Evolutionary conservation across 2,888 invertebrate genomes (phyloP), one percentile per base, ranked within the genome.

Genomic region (Caenorhabditis panamensis): DNA sequence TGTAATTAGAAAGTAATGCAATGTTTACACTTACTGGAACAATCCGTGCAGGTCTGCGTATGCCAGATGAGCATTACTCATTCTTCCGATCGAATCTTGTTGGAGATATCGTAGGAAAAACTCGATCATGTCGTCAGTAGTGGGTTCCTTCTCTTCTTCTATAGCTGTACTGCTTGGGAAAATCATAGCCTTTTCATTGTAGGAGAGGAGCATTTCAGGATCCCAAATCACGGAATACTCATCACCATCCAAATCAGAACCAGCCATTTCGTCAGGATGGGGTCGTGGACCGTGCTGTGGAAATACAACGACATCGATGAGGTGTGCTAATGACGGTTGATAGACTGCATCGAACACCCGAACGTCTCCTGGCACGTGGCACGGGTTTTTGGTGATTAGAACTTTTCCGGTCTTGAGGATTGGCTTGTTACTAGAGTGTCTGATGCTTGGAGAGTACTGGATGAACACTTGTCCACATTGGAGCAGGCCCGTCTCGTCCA

Each of bases 231-330:
- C 91, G 61, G 90, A 89, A 82, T 90, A 92, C 80, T 91, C 91
- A 79, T 92, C 92, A 9, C 92, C 92, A 78, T 92, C 92, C 73
- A 92, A 83, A 84, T 92, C 92, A 20, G 90, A 90, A 4, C 92
- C 92, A 3, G 91, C 91, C 91, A 92, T 92, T 85, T 91, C 91
- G 79, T 91, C 91, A 1, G 92, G 89, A 84, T 91, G 91, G 1
- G 92, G 92, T 62, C 92, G 82, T 0, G 85, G 86, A 5, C 92
- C 92, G 54, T 89, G 82, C 2, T 88, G 84, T 5, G 92, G 91
- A 75, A 92, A 92, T 4, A 92, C 92, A 36, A 92, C 90, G 24
- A 92, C 91, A 71, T 92, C 92, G 20, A 82, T 49, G 6, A 89
- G 68, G 82, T 90, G 79, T 69, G 84, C 44, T 86, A 88, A 82